Evolutionary conservation across 92 coral and sea anemone genomes (phyloP).

Genomic region (Porites divaricata): DNA sequence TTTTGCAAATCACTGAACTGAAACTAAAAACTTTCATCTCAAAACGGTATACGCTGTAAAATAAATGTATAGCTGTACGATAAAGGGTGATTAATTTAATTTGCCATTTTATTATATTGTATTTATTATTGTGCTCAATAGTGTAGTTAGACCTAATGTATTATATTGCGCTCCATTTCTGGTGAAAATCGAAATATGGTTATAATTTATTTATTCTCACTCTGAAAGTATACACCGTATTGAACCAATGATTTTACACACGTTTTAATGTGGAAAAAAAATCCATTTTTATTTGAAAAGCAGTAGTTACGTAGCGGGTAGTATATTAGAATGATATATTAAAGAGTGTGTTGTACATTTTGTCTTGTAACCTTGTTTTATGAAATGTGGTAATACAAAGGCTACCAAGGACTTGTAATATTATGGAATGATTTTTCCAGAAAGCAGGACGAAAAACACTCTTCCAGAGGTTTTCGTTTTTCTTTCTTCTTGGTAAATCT

Average conservation of each 20-base stretch:
- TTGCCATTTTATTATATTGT: not conserved
- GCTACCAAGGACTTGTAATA: too few relatives aligned
- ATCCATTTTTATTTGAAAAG: not conserved
- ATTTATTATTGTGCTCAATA: not conserved
- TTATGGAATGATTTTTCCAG: too few relatives aligned
- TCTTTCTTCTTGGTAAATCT: too few relatives aligned
- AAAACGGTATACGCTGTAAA: not conserved
- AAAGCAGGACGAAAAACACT: too few relatives aligned
- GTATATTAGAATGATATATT: slow-evolving; percentile 1
- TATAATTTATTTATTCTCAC: too few relatives aligned
- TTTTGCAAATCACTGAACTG: not conserved
- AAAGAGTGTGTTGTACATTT: not conserved
- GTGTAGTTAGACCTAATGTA: not conserved
- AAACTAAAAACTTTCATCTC: not conserved
- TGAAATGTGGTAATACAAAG: not conserved
- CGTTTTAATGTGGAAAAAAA: not conserved
- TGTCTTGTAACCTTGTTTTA: not conserved
- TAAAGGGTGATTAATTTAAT: not conserved
- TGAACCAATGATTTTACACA: not conserved
- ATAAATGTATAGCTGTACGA: not conserved
- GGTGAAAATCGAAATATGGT: not conserved
- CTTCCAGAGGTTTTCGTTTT: too few relatives aligned
- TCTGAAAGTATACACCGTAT: not conserved
- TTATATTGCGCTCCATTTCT: not conserved
- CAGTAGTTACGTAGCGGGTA: not conserved